Evolutionary conservation across 2,797 vertebrate species (phyloP).

Genomic region (Tapera naevia): DNA sequence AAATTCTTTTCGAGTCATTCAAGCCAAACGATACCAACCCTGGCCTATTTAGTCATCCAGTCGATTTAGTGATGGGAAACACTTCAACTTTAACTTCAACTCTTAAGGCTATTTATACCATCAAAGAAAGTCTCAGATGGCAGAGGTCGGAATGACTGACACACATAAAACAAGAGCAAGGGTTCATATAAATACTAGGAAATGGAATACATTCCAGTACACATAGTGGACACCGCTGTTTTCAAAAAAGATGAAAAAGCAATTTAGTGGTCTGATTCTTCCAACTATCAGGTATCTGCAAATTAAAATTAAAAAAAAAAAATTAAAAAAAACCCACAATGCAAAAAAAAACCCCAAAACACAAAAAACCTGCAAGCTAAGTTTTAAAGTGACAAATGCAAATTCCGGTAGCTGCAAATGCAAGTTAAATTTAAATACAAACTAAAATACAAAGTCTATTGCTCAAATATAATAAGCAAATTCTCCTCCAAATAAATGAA

Average conservation of each 20-base stretch:
- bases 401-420: background rate
- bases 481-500: background rate
- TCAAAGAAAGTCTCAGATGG: background rate
- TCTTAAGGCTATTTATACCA: background rate
- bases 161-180: background rate
- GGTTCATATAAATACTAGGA: background rate
- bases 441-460: background rate
- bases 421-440: background rate
- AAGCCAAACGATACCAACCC: background rate
- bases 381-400: background rate
- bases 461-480: background rate
- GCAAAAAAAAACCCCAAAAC: too few species aligned
- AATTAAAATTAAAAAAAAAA: background rate
- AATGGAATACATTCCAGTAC: background rate
- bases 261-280: background rate
- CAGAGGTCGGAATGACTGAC: background rate
- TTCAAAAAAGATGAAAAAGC: background rate
- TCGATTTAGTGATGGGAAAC: background rate
- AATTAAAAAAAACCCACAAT: background rate
- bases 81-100: background rate
- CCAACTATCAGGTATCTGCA: background rate
- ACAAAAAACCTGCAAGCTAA: background rate
- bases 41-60: conserved; percentile 2
- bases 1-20: background rate
- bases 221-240: background rate